Base-by-base conservation (phyloP, 2,113 vertebrate species). In the Pao palembangensis region DNA sequence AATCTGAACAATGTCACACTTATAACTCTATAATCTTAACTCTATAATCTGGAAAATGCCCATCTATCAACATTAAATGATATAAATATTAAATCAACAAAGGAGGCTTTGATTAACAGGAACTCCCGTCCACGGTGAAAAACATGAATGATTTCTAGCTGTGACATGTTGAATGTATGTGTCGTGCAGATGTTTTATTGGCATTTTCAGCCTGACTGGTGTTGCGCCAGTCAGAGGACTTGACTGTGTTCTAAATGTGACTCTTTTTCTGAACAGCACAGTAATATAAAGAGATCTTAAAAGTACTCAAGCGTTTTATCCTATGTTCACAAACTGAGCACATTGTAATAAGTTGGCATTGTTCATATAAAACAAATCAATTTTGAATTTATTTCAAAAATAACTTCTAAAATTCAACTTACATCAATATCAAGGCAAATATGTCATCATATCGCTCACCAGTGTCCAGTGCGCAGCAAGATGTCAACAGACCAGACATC, bases 401-500 rank as follows among this genome's bases (percentile, higher is more conserved):
- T 38, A 38, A 38, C 34, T 7, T 47, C 11, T 11, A 44, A 44
- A 44, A 17, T 15, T 15, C 43, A 14, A 44, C 43, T 47, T 60
- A 31, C 65, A 65, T 72, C 61, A 75, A 69, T 53, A 51, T 75
- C 44, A 82, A 73, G 71, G 71, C 85, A 78, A 71, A 63, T 85
- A 55, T 58, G 55, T 76, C 16, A 50, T 71, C 67, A 42, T 15
- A 20, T 64, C 38, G 62, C 66, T 75, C 67, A 58, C 73, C 75
- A 69, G 84, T 80, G 80, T 83, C 75, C 78, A 75, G 54, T 72
- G 73, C 54, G 64, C 51, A 55, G 50, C 49, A 78, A 69, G 61
- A 78, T 81, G 81, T 85, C 76, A 83, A 79, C 64, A 79, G 83
- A 76, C 73, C 73, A 79, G 83, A 83, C 76, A 80, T 80, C 66